These are phyloP conservation scores for Crematogaster levior DNA, from an alignment of 2,888 invertebrate species.

Conservation along the genomic window DNA sequence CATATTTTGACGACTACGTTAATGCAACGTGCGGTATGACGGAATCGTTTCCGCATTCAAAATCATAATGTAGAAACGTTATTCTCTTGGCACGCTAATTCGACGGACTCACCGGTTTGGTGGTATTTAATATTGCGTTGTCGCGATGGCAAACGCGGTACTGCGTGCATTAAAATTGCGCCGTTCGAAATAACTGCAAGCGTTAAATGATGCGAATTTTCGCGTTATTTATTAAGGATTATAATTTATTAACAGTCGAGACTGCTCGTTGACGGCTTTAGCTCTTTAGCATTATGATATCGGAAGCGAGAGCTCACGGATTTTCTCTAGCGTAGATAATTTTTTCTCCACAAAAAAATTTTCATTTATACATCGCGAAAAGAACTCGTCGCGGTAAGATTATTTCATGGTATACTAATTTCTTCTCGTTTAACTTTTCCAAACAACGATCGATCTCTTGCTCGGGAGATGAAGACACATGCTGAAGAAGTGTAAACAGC, in stretches of 20 bases:
- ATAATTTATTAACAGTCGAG: constrained; percentile 53
- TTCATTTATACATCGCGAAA: not conserved
- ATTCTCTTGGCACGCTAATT: constrained; percentile 47
- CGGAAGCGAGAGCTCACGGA: not conserved
- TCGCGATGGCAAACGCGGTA: constrained; percentile 41
- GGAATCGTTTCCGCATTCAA: constrained; percentile 50
- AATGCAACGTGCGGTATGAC: constrained; percentile 14
- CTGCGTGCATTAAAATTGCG: constrained; percentile 48
- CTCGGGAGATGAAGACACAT: constrained; percentile 47
- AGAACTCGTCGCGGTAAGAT: not conserved
- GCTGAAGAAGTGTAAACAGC: constrained; percentile 18
- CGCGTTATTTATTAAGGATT: constrained; percentile 53
- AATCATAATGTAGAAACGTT: constrained; percentile 43
- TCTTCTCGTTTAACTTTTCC: not conserved
- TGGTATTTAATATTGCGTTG: constrained; percentile 60
- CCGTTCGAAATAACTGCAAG: constrained; percentile 45
- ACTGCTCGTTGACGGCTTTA: not conserved
- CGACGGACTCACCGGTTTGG: constrained; percentile 36
- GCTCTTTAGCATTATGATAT: not conserved
- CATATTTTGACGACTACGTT: constrained; percentile 19
- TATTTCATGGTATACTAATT: not conserved
- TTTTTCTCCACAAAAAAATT: not conserved
- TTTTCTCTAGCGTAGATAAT: not conserved
- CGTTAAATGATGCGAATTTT: constrained; percentile 51
- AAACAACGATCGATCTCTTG: constrained; percentile 13